These are phyloP conservation scores for Branchinecta lindahli DNA, from an alignment of 1,140 invertebrate species.

Conservation along the genomic window DNA sequence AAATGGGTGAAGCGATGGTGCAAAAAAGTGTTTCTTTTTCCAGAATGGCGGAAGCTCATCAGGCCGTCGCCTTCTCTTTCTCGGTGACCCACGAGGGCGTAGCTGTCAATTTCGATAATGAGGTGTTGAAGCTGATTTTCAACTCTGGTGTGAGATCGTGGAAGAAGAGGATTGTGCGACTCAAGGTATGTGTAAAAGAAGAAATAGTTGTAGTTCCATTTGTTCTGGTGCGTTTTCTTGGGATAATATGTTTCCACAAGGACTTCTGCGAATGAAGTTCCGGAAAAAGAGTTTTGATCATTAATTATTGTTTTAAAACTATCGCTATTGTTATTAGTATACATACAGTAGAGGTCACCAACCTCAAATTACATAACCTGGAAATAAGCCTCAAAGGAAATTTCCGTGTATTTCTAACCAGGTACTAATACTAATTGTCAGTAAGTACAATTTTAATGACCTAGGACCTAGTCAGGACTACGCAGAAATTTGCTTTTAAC, in stretches of 20 bases:
- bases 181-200: conserved; percentile 46
- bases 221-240: background rate
- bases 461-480: too few relatives aligned
- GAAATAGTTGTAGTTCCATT: too few relatives aligned
- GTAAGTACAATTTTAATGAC: too few relatives aligned
- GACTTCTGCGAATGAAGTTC: background rate
- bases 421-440: too few relatives aligned
- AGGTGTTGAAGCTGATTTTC: conserved; percentile 71
- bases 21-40: background rate
- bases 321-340: too few relatives aligned
- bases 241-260: too few relatives aligned
- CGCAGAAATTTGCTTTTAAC: too few relatives aligned
- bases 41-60: conserved; percentile 92
- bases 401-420: too few relatives aligned
- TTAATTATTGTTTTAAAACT: background rate
- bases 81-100: conserved; percentile 93
- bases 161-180: conserved; percentile 74
- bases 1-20: background rate
- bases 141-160: conserved; percentile 80
- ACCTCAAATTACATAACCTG: too few relatives aligned
- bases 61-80: conserved; percentile 94
- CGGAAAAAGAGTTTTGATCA: background rate
- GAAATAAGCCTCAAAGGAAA: too few relatives aligned
- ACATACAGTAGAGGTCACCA: too few relatives aligned
- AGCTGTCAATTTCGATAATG: conserved; percentile 89